These are phyloP conservation scores for Altica lythri DNA, from an alignment of 2,888 invertebrate species.

Conservation along the genomic window DNA sequence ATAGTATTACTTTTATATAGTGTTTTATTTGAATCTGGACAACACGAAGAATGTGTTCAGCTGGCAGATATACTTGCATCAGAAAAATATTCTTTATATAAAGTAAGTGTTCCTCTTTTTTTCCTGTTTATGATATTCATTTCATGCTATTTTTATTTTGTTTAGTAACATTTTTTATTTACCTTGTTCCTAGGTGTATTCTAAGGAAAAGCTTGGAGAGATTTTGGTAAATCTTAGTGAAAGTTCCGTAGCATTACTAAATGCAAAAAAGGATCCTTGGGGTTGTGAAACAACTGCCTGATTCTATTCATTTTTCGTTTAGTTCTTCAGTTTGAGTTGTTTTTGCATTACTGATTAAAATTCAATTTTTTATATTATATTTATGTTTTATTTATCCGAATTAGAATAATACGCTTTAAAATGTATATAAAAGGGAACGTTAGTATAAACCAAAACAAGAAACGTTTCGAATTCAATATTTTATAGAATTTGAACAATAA, in stretches of 20 bases:
- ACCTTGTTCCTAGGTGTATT: slow-evolving; percentile 65
- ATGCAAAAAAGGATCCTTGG: slow-evolving; percentile 82
- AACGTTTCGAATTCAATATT: too few species aligned
- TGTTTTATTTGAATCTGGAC: slow-evolving; percentile 76
- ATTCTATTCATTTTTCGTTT: slow-evolving; percentile 7
- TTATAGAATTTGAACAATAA: too few species aligned
- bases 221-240: slow-evolving; percentile 77
- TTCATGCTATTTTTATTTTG: background rate
- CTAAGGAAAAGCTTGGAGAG: slow-evolving; percentile 76
- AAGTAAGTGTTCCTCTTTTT: slow-evolving; percentile 58
- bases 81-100: slow-evolving; percentile 79
- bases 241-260: slow-evolving; percentile 75
- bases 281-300: slow-evolving; percentile 63
- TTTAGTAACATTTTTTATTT: slow-evolving; percentile 19
- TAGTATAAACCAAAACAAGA: too few species aligned
- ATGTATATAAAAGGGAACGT: too few species aligned
- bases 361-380: background rate
- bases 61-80: slow-evolving; percentile 79
- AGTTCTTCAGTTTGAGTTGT: background rate
- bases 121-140: background rate
- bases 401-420: too few species aligned
- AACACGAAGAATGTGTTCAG: slow-evolving; percentile 77
- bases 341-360: background rate
- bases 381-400: too few species aligned
- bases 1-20: slow-evolving; percentile 76